Evolutionary conservation across 2,888 invertebrate genomes (phyloP).

Genomic region (Geotrupes spiniger): DNA sequence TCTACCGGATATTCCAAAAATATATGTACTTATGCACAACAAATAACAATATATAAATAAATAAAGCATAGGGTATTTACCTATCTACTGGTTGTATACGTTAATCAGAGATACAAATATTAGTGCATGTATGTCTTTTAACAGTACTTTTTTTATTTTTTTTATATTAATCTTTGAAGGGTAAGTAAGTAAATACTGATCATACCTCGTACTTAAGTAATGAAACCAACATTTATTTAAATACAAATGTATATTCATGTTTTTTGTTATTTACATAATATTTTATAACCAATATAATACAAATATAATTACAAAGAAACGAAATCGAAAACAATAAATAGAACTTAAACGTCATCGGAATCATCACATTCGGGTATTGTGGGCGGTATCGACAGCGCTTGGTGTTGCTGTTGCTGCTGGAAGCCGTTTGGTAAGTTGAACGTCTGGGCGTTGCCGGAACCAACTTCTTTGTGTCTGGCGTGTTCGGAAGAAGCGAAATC

Average conservation of each 20-base stretch:
- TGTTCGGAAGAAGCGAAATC: constrained; percentile 17
- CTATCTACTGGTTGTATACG: too few species aligned
- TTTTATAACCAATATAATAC: constrained; percentile 21
- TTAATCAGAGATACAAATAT: too few species aligned
- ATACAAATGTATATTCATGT: constrained; percentile 13
- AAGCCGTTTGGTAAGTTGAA: constrained; percentile 19
- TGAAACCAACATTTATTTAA: too few species aligned
- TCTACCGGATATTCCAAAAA: too few species aligned
- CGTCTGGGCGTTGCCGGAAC: neutral
- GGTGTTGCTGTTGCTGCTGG: constrained; percentile 12
- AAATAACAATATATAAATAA: too few species aligned
- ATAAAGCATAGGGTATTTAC: too few species aligned
- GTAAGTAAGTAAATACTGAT: too few species aligned
- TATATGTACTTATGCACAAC: too few species aligned
- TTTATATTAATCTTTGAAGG: too few species aligned
- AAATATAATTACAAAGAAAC: constrained; percentile 21
- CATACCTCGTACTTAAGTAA: too few species aligned
- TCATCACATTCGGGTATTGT: constrained; percentile 47
- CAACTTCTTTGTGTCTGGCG: constrained; percentile 5
- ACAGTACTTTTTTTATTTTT: too few species aligned
- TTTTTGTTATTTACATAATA: constrained; percentile 17
- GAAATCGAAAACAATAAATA: constrained; percentile 9
- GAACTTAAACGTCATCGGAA: constrained; percentile 31
- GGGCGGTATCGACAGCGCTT: constrained; percentile 42
- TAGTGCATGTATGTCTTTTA: too few species aligned